A percentile compares a stretch with the other conserved stretches of the same genome.
Conservation (phyloP, 2,797 vertebrate species). For the Propithecus perrieri region DNA sequence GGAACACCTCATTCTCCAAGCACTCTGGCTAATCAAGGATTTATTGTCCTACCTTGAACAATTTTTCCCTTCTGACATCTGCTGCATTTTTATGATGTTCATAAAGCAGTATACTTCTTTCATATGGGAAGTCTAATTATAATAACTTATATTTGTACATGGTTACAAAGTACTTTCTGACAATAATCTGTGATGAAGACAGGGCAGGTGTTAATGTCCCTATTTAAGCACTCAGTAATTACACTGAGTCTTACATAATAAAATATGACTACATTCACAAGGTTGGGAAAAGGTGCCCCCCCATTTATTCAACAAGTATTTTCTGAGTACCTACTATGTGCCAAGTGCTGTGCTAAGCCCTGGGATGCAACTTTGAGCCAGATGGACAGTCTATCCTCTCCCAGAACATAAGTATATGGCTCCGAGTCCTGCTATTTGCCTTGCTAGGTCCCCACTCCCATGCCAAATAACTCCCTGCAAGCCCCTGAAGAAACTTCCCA, state of each 20-base stretch:
- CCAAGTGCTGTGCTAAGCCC: not conserved
- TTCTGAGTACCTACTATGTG: not conserved
- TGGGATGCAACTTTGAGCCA: not conserved
- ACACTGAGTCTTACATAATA: not conserved
- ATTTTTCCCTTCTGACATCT: slow-evolving; percentile 46
- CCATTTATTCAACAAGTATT: not conserved
- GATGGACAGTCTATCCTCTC: not conserved
- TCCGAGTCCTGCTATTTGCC: not conserved
- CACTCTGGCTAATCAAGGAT: slow-evolving; percentile 11
- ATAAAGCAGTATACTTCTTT: slow-evolving; percentile 8
- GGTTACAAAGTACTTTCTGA: slow-evolving; percentile 15
- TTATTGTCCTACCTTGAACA: slow-evolving; percentile 41
- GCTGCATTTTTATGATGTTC: slow-evolving; percentile 47
- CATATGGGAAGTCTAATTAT: slow-evolving; percentile 16
- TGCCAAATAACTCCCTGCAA: not conserved
- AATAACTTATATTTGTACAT: slow-evolving; percentile 14
- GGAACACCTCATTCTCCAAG: slow-evolving; percentile 21
- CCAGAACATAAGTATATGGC: not conserved
- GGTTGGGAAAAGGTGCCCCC: not conserved
- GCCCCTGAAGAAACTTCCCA: not conserved
- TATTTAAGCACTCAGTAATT: not conserved
- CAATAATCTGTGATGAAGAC: not conserved
- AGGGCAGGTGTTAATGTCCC: not conserved
- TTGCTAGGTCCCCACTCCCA: not conserved
- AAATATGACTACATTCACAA: not conserved